Evolutionary conservation across 1,140 invertebrate genomes (phyloP).

Genomic region (Drosophila ercepeae): DNA sequence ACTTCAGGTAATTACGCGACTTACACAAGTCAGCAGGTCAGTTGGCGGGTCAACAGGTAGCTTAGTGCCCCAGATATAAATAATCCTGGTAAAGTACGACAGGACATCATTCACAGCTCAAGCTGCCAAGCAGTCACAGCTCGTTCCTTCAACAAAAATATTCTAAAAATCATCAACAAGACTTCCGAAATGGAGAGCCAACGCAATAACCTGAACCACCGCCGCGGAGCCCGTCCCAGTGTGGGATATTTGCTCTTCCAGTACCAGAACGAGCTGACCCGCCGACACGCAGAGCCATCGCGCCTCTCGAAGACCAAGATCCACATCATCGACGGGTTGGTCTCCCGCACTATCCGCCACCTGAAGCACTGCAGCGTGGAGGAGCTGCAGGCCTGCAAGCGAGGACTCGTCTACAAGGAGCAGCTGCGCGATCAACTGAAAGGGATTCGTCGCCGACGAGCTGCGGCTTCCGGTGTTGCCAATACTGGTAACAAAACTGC

Average conservation of each 20-base stretch:
- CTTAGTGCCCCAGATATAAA: constrained; percentile 66
- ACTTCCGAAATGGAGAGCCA: constrained; percentile 45
- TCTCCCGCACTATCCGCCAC: constrained; percentile 62
- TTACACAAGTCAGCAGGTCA: constrained; percentile 55
- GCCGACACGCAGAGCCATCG: constrained; percentile 64
- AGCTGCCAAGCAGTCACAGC: constrained; percentile 58
- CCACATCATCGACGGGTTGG: constrained; percentile 72
- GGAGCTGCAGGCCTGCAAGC: constrained; percentile 68
- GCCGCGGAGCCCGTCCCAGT: constrained; percentile 56
- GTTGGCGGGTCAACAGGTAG: constrained; percentile 22
- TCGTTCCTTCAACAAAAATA: constrained; percentile 8
- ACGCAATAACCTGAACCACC: constrained; percentile 35
- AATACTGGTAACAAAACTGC: neutral
- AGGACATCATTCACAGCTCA: constrained; percentile 75
- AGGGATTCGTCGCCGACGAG: constrained; percentile 25
- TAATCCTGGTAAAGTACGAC: constrained; percentile 61
- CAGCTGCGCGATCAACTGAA: constrained; percentile 57
- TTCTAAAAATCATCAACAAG: neutral
- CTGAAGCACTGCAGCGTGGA: constrained; percentile 69
- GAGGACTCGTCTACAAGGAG: constrained; percentile 69
- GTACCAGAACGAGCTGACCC: constrained; percentile 67
- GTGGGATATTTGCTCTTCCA: constrained; percentile 72
- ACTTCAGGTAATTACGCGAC: constrained; percentile 66
- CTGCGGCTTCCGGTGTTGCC: neutral
- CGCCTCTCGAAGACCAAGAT: constrained; percentile 71